Conservation (phyloP, 2,888 invertebrate species). For the Shargacucullia verbasci region DNA sequence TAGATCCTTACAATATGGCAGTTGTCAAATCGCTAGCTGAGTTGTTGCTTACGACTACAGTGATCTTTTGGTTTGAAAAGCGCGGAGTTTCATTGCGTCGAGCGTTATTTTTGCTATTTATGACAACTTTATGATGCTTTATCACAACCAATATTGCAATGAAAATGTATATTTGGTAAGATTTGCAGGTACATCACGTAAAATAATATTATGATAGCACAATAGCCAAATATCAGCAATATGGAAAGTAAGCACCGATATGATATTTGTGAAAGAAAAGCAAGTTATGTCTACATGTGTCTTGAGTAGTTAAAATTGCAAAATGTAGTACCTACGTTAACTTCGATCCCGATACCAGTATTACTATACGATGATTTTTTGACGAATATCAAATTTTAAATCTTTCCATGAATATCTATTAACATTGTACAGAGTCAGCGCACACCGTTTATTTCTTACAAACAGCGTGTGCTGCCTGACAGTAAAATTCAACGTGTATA, state of each 20-base stretch:
- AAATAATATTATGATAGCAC: slow-evolving; percentile 64
- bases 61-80: slow-evolving; percentile 76
- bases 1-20: slow-evolving; percentile 88
- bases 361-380: neutral
- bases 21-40: slow-evolving; percentile 88
- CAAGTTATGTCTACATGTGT: slow-evolving; percentile 44
- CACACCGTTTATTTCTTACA: too few species aligned
- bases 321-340: slow-evolving; percentile 18
- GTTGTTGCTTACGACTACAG: slow-evolving; percentile 74
- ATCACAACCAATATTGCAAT: slow-evolving; percentile 88
- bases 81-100: slow-evolving; percentile 73
- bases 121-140: slow-evolving; percentile 80
- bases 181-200: slow-evolving; percentile 80
- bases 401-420: too few species aligned
- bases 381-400: too few species aligned
- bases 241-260: slow-evolving; percentile 50
- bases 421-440: too few species aligned
- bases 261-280: slow-evolving; percentile 36
- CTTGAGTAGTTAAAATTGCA: slow-evolving; percentile 5
- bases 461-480: neutral
- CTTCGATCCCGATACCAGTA: slow-evolving; percentile 2
- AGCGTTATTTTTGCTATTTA: slow-evolving; percentile 63
- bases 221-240: slow-evolving; percentile 46
- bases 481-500: too few species aligned
- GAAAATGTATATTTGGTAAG: slow-evolving; percentile 81